Evolutionary conservation across 2,888 invertebrate species (phyloP).

Genomic region (Rotaria socialis): DNA sequence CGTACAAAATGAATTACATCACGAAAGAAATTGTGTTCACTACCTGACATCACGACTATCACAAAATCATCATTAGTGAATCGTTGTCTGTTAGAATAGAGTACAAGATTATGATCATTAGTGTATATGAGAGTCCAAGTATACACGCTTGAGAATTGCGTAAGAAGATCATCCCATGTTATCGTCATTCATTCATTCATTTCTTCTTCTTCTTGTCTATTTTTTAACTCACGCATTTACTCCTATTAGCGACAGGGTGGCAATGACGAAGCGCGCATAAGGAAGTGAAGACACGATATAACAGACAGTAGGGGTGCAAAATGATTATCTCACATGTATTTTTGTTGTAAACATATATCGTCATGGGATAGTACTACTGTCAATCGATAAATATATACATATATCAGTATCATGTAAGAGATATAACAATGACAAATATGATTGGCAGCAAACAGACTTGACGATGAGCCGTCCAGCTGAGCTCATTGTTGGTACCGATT

Average conservation of each 20-base stretch:
- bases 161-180: not conserved
- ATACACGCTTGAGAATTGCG: constrained; percentile 9
- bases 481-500: not conserved
- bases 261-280: not conserved
- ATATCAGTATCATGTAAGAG: constrained; percentile 14
- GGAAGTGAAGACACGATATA: not conserved
- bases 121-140: not conserved
- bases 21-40: not conserved
- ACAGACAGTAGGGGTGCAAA: constrained; percentile 20
- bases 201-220: constrained; percentile 3
- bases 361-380: not conserved
- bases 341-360: not conserved
- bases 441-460: not conserved
- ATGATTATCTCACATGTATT: not conserved
- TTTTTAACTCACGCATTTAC: constrained; percentile 4
- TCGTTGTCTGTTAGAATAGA: constrained; percentile 20
- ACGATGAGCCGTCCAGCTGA: not conserved
- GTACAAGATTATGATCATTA: constrained; percentile 5
- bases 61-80: constrained; percentile 9
- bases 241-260: not conserved
- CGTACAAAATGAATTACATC: constrained; percentile 1
- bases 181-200: not conserved
- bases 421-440: not conserved
- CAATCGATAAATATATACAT: not conserved
- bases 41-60: not conserved